A percentile compares a stretch with the other conserved stretches of the same genome.
These are phyloP conservation scores for Helicolenus hilgendorfi DNA, from an alignment of 2,797 vertebrate species.

Conservation along the genomic window DNA sequence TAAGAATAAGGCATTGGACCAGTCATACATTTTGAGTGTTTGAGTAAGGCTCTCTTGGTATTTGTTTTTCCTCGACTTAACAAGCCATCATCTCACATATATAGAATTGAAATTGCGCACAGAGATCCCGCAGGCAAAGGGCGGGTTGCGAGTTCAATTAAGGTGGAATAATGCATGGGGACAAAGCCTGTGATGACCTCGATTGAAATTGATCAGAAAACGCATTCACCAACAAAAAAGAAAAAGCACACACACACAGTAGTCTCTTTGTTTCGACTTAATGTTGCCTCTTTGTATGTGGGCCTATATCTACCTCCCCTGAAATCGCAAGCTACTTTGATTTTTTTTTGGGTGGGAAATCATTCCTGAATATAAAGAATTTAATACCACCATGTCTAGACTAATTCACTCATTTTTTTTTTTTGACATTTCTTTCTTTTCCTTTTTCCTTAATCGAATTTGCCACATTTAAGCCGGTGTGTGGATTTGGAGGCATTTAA, in stretches of 20 bases:
- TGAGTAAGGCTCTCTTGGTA: constrained; percentile 73
- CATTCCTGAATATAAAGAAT: constrained; percentile 71
- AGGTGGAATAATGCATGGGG: constrained; percentile 84
- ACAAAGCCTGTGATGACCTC: constrained; percentile 77
- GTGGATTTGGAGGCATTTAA: constrained; percentile 76
- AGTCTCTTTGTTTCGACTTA: constrained; percentile 67
- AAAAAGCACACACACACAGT: not conserved
- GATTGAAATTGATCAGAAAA: constrained; percentile 81
- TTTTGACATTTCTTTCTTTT: constrained; percentile 74
- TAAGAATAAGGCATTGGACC: constrained; percentile 57
- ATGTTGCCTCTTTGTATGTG: constrained; percentile 52
- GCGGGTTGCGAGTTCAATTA: constrained; percentile 80
- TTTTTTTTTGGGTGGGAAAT: constrained; percentile 43
- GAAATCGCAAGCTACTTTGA: constrained; percentile 53
- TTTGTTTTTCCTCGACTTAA: constrained; percentile 84
- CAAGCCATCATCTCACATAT: constrained; percentile 80
- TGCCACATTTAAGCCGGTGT: constrained; percentile 82
- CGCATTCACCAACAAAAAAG: constrained; percentile 36
- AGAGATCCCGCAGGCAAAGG: constrained; percentile 78
- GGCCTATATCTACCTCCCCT: constrained; percentile 38
- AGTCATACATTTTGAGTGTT: constrained; percentile 72
- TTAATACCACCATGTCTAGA: constrained; percentile 77
- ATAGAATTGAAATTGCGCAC: constrained; percentile 66
- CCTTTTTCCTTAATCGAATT: constrained; percentile 83
- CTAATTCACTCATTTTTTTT: constrained; percentile 75